Conservation (phyloP, 2,113 vertebrate genomes). For the Tetrax tetrax region DNA sequence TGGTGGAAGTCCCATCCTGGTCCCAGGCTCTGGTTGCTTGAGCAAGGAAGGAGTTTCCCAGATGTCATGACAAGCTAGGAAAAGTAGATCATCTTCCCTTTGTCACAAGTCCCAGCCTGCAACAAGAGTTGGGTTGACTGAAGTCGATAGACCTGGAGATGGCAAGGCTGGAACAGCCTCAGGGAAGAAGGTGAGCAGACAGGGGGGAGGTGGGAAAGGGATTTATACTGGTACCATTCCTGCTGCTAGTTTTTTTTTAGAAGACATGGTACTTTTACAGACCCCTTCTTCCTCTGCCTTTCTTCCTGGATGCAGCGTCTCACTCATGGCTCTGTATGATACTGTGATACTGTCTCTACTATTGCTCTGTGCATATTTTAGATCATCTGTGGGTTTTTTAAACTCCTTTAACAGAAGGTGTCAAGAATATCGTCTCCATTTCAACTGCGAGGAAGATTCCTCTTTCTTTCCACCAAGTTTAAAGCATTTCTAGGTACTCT, state of each 20-base stretch:
- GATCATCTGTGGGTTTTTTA: not conserved
- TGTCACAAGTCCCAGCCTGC: not conserved
- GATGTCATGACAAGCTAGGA: not conserved
- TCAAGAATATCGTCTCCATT: not conserved
- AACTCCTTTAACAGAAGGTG: not conserved
- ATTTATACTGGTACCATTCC: not conserved
- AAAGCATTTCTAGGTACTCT: not conserved
- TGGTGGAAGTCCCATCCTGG: not conserved
- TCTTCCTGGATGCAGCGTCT: not conserved
- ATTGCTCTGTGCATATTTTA: not conserved
- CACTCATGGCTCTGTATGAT: not conserved
- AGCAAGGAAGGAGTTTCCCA: constrained; percentile 9
- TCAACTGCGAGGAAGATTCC: not conserved
- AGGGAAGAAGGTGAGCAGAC: not conserved
- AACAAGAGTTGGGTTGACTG: not conserved
- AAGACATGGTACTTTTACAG: not conserved
- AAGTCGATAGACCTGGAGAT: not conserved
- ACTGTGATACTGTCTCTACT: not conserved
- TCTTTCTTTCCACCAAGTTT: not conserved
- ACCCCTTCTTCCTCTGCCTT: not conserved
- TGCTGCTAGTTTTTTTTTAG: not conserved
- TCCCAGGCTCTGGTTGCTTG: not conserved
- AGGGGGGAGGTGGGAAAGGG: not conserved
- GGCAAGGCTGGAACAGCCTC: not conserved
- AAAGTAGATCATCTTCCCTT: not conserved